phyloP scores from a whole-genome alignment of 2,113 vertebrate species.

The Tamias sibiricus region DNA sequence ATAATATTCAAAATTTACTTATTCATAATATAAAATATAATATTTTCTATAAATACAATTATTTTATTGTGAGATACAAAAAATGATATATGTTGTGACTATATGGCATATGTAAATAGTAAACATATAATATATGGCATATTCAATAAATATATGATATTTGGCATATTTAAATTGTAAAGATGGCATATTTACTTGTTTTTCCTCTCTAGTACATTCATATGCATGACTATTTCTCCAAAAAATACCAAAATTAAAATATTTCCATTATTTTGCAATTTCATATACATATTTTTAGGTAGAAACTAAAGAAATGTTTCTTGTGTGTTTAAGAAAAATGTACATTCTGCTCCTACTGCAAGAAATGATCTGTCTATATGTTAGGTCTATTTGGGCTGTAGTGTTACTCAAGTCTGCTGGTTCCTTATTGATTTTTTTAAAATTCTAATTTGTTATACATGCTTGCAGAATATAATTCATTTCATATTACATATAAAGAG shows the following conservation, averaged over 20 bases:
- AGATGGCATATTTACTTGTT: background rate
- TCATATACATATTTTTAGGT: background rate
- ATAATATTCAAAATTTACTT: background rate
- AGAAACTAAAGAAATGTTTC: background rate
- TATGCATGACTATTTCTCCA: background rate
- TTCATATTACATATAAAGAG: no score
- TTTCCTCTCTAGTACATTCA: background rate
- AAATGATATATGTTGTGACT: no score
- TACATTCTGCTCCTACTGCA: background rate
- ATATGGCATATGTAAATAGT: no score
- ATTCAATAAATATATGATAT: no score
- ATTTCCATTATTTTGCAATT: background rate
- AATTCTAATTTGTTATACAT: no score
- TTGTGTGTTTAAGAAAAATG: background rate
- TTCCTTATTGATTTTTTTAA: background rate
- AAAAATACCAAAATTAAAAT: background rate
- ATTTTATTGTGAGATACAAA: background rate
- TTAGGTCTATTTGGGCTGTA: background rate
- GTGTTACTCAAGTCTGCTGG: background rate
- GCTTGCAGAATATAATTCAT: no score
- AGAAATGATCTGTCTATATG: no score
- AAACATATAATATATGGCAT: no score
- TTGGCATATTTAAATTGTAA: no score
- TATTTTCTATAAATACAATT: background rate
- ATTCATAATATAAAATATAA: background rate